Percentiles rank a stretch among this genome's conserved stretches.
These are phyloP conservation scores for Zoanthus sociatus DNA, from an alignment of 92 coral and sea anemone species.

Conservation along the genomic window DNA sequence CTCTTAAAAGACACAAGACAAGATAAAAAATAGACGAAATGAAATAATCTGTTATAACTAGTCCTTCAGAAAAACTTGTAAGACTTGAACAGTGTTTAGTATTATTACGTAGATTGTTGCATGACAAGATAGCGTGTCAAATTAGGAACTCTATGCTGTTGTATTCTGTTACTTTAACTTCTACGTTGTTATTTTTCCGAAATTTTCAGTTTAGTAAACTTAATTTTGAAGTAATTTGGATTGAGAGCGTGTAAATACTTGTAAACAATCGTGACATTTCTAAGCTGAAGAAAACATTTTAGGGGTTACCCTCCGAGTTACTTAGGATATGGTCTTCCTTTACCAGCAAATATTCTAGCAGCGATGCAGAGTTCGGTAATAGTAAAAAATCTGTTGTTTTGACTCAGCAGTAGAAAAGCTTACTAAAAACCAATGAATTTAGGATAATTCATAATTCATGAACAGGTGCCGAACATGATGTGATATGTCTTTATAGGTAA, in stretches of 20 bases:
- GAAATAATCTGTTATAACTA: too few species aligned
- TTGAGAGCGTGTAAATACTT: neutral
- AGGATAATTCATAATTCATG: neutral
- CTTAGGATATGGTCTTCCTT: neutral
- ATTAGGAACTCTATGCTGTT: too few species aligned
- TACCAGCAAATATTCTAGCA: neutral
- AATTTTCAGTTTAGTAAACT: neutral
- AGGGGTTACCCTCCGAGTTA: neutral
- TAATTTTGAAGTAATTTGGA: neutral
- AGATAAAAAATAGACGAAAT: too few species aligned
- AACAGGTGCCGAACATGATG: neutral
- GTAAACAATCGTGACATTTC: neutral
- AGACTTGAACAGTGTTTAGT: too few species aligned
- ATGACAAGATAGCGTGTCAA: too few species aligned
- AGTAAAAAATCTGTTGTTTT: neutral
- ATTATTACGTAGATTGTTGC: too few species aligned
- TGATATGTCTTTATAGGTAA: neutral
- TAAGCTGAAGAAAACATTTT: neutral
- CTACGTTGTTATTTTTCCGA: neutral
- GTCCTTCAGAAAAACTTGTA: too few species aligned
- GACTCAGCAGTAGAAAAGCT: neutral
- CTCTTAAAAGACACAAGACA: too few species aligned
- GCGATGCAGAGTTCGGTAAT: neutral
- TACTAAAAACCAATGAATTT: neutral
- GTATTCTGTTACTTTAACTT: too few species aligned